These are phyloP conservation scores for Isoperla grammatica DNA, from an alignment of 2,888 invertebrate genomes.

Conservation along the genomic window DNA sequence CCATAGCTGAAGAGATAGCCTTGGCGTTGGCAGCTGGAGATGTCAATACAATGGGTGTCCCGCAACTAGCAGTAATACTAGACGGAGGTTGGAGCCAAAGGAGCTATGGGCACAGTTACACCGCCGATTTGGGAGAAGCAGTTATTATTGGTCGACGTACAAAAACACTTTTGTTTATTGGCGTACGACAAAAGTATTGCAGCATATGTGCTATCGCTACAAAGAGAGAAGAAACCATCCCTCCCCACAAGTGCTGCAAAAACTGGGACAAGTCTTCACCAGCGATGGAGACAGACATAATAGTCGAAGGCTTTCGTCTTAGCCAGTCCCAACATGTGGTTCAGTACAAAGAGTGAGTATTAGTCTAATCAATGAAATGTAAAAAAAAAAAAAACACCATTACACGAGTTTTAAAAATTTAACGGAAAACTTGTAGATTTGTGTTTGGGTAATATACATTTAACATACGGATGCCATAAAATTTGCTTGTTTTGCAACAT, in stretches of 20 bases:
- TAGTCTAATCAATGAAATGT: too few relatives aligned
- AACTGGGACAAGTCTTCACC: slow-evolving; percentile 38
- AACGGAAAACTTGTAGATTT: too few relatives aligned
- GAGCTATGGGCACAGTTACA: slow-evolving; percentile 1
- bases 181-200: slow-evolving; percentile 38
- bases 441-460: too few relatives aligned
- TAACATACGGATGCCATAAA: too few relatives aligned
- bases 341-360: too few relatives aligned
- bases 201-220: slow-evolving; percentile 34
- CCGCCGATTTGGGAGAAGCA: slow-evolving; percentile 13
- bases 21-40: too few relatives aligned
- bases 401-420: too few relatives aligned
- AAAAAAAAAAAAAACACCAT: too few relatives aligned
- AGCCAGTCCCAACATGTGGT: slow-evolving; percentile 36
- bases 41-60: neutral
- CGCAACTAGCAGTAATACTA: neutral
- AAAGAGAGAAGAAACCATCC: slow-evolving; percentile 25
- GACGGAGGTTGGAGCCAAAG: slow-evolving; percentile 14
- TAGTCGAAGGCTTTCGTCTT: slow-evolving; percentile 37
- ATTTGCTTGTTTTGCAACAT: too few relatives aligned
- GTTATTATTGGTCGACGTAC: slow-evolving; percentile 28
- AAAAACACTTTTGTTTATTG: slow-evolving; percentile 36
- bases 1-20: too few relatives aligned
- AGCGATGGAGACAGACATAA: slow-evolving; percentile 39
- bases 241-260: slow-evolving; percentile 37